Evolutionary conservation across 2,888 invertebrate genomes (phyloP).

Genomic region (Pachycephus smyrnensis): DNA sequence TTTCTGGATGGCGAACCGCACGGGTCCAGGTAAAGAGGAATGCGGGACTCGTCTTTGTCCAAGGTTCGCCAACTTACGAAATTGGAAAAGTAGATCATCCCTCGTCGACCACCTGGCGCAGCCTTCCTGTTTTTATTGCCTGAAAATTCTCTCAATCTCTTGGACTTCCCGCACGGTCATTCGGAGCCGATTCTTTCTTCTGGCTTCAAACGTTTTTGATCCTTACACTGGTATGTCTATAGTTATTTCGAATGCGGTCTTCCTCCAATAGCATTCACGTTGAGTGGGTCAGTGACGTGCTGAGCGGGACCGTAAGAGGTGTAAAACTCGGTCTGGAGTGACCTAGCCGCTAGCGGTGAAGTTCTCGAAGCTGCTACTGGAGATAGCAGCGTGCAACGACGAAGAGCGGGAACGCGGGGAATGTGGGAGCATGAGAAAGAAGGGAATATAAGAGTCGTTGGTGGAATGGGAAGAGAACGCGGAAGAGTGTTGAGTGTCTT

Average conservation of each 20-base stretch:
- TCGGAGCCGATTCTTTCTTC: not conserved
- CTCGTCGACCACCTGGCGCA: slow-evolving; percentile 4
- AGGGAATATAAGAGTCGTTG: slow-evolving; percentile 6
- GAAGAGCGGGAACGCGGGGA: not conserved
- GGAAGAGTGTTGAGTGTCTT: slow-evolving; percentile 63
- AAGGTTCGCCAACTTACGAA: not conserved
- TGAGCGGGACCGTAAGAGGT: slow-evolving; percentile 36
- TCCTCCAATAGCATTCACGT: slow-evolving; percentile 26
- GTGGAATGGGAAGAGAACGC: slow-evolving; percentile 65
- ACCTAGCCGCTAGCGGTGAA: slow-evolving; percentile 63
- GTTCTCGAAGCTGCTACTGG: slow-evolving; percentile 24
- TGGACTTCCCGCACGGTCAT: not conserved
- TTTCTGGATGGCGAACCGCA: not conserved
- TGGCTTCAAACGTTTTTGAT: not conserved
- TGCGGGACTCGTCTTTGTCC: not conserved
- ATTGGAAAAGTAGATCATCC: slow-evolving; percentile 5
- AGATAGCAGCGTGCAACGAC: not conserved
- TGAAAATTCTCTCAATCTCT: not conserved
- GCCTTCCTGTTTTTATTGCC: not conserved
- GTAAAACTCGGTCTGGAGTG: slow-evolving; percentile 39
- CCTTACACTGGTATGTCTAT: not conserved
- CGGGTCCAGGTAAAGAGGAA: not conserved
- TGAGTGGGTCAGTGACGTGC: slow-evolving; percentile 63
- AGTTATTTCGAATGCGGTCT: not conserved
- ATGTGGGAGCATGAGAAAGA: not conserved